A percentile compares a stretch with the other conserved stretches of the same genome.
These are phyloP conservation scores for Ormyrus nitidulus DNA, from an alignment of 2,888 invertebrate genomes.

Conservation along the genomic window DNA sequence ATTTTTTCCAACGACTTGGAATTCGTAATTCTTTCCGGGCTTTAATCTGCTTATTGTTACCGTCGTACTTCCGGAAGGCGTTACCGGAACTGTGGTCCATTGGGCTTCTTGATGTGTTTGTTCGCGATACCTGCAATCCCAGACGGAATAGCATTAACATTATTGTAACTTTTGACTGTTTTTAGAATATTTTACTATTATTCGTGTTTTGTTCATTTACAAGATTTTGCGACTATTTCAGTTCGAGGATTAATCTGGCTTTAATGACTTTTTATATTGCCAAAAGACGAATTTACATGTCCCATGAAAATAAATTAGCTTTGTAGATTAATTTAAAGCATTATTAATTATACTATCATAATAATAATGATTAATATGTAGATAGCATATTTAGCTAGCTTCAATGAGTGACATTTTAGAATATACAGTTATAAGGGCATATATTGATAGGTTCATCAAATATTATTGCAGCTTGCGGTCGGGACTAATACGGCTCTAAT, in stretches of 20 bases:
- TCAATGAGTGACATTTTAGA: not conserved
- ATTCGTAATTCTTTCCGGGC: slow-evolving; percentile 95
- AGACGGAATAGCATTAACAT: not conserved
- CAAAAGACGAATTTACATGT: too few relatives aligned
- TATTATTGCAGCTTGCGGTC: slow-evolving; percentile 3
- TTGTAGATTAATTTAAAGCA: too few relatives aligned
- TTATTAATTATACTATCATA: too few relatives aligned
- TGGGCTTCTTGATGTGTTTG: slow-evolving; percentile 81
- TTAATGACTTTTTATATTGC: too few relatives aligned
- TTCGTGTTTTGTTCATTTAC: too few relatives aligned
- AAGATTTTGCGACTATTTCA: too few relatives aligned
- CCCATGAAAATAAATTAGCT: too few relatives aligned
- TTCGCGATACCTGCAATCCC: slow-evolving; percentile 83
- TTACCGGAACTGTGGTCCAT: slow-evolving; percentile 95
- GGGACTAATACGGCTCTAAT: slow-evolving; percentile 16
- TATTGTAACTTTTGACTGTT: too few relatives aligned
- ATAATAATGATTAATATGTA: too few relatives aligned
- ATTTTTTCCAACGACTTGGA: slow-evolving; percentile 96
- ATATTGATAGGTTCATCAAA: slow-evolving; percentile 25
- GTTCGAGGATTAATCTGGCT: too few relatives aligned
- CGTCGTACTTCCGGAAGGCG: slow-evolving; percentile 91
- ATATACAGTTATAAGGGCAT: slow-evolving; percentile 14
- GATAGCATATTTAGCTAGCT: not conserved
- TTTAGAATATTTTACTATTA: too few relatives aligned
- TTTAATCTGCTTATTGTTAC: slow-evolving; percentile 91